phyloP scores from a whole-genome alignment of 1,140 invertebrate genomes.

The Caenorhabditis remanei region DNA sequence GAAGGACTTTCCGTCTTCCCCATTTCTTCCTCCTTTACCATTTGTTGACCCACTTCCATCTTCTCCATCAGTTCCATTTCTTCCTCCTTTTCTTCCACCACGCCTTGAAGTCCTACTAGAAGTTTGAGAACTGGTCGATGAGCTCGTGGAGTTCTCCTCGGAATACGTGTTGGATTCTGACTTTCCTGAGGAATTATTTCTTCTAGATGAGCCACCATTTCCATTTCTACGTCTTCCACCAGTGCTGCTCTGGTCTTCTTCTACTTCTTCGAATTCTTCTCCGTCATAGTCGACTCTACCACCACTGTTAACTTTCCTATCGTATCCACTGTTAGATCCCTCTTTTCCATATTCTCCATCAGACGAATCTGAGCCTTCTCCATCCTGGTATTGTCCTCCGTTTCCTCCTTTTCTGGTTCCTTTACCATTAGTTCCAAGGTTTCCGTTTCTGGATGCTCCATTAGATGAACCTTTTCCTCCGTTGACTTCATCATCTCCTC shows the following conservation, averaged over 20 bases:
- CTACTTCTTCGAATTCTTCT: too few species aligned
- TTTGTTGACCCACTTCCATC: neutral
- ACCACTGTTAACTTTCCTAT: too few species aligned
- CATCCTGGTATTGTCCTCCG: too few species aligned
- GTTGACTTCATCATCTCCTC: too few species aligned
- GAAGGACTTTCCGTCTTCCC: neutral
- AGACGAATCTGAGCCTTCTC: too few species aligned
- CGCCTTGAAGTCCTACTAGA: neutral
- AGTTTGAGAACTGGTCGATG: neutral
- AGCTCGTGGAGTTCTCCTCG: neutral
- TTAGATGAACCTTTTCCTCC: too few species aligned
- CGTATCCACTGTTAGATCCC: neutral
- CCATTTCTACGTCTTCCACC: too few species aligned
- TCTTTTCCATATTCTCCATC: neutral
- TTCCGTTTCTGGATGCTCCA: too few species aligned
- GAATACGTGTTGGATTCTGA: neutral
- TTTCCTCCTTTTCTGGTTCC: neutral
- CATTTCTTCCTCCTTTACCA: neutral
- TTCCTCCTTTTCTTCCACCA: neutral
- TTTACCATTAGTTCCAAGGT: neutral
- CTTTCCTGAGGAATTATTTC: neutral
- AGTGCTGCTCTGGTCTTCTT: too few species aligned
- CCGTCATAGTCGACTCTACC: too few species aligned
- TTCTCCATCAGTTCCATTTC: neutral
- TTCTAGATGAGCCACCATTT: too few species aligned